Evolutionary conservation across 2,888 invertebrate species (phyloP), one percentile per base, ranked within the genome.

Genomic region (Sinelater perroti): DNA sequence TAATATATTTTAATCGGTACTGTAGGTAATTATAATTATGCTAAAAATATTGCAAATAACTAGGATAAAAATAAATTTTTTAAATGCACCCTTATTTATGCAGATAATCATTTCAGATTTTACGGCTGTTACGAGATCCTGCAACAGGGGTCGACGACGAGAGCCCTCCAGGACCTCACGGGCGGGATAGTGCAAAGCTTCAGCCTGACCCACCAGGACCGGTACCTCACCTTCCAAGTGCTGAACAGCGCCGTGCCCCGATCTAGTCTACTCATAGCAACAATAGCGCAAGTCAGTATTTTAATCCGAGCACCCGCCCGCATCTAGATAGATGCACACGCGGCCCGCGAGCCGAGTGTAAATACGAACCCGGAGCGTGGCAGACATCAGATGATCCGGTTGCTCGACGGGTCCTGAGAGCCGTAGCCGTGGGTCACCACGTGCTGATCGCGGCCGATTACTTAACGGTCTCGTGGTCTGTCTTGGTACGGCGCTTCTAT

Each of bases 111-210:
- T n/a, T 58, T 10, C 26, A 87, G 86, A 76, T 78, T 86, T 71
- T 87, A 89, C 77, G 89, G 90, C 24, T 85, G 85, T 66, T 90
- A 89, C 77, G 86, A 85, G 70, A 83, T 82, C 67, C 78, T 87
- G 64, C 81, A 82, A 17, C 83, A 84, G 46, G 86, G 87, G 60
- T 82, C 84, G 60, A 83, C 85, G 51, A 87, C 88, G 28, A 81
- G 88, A 70, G 88, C 88, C 6, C 82, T 89, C 65, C 87, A 89
- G 76, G 89, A 88, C 72, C 79, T 91, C 62, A 87, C 88, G 2
- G 90, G 90, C 38, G 90, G 90, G 50, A 85, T 90, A 63, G 88
- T 89, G 62, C 90, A 90, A 78, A 87, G 88, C 75, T 88, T 88
- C 77, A 81, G 83, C 47, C 80, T 89, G 60, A 83, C 83, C 53